Evolutionary conservation across 2,888 invertebrate genomes (phyloP).

Genomic region (Vanessa cardui): DNA sequence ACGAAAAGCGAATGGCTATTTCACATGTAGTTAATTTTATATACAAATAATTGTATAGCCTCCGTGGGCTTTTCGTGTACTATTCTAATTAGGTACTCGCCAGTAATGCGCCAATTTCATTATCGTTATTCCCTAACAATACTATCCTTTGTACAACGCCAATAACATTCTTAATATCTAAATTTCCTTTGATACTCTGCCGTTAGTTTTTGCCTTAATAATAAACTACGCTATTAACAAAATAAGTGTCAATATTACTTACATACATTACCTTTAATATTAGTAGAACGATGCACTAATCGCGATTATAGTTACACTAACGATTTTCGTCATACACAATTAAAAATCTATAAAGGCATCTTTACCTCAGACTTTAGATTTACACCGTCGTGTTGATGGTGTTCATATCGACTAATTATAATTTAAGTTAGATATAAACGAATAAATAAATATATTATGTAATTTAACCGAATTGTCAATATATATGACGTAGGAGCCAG

Average conservation of each 20-base stretch:
- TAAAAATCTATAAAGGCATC: conserved; percentile 83
- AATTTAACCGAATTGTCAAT: conserved; percentile 63
- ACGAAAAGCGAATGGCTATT: conserved; percentile 69
- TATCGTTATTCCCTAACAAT: conserved; percentile 75
- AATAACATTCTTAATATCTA: conserved; percentile 78
- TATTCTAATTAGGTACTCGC: conserved; percentile 83
- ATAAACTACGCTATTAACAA: conserved; percentile 76
- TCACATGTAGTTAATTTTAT: conserved; percentile 63
- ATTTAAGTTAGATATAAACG: conserved; percentile 70
- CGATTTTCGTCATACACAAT: conserved; percentile 71
- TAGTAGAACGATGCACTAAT: conserved; percentile 78
- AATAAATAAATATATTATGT: conserved; percentile 74
- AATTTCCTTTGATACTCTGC: conserved; percentile 74
- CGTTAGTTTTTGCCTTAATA: conserved; percentile 70
- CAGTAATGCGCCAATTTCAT: conserved; percentile 82
- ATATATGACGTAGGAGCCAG: conserved; percentile 43
- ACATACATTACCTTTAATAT: conserved; percentile 70
- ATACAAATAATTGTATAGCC: conserved; percentile 78
- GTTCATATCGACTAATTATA: conserved; percentile 74
- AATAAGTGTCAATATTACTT: conserved; percentile 81
- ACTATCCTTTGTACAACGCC: conserved; percentile 82
- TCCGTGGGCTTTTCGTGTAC: conserved; percentile 74
- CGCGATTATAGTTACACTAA: conserved; percentile 69
- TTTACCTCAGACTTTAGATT: conserved; percentile 83
- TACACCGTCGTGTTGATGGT: conserved; percentile 77